A percentile compares a stretch with the other conserved stretches of the same genome.
Conservation (phyloP, 2,113 vertebrate species). For the Ranitomeya imitator region DNA sequence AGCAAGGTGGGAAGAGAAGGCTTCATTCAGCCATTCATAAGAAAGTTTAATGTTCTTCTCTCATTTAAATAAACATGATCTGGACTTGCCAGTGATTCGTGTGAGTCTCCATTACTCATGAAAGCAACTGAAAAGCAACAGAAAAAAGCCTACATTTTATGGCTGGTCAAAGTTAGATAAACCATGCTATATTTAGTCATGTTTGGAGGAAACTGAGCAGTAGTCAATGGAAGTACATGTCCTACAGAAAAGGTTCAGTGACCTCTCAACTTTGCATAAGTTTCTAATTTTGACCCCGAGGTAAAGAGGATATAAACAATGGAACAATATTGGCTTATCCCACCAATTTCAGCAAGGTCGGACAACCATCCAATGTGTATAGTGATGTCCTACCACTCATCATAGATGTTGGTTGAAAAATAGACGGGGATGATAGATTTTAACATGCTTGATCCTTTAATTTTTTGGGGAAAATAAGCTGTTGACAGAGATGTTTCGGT, state of each 20-base stretch:
- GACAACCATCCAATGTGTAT: no score
- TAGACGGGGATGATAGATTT: no score
- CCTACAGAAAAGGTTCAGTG: neutral
- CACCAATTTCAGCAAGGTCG: no score
- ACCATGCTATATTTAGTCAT: neutral
- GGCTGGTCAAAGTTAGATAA: slow-evolving; percentile 1
- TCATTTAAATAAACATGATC: slow-evolving; percentile 44
- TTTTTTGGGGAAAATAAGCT: no score
- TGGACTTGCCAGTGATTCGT: neutral
- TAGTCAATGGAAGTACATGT: neutral
- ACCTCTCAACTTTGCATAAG: neutral
- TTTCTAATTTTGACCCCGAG: neutral
- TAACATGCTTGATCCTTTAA: no score
- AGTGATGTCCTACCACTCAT: no score
- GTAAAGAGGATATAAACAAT: no score
- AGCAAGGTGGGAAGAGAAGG: slow-evolving; percentile 21
- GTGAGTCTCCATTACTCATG: neutral
- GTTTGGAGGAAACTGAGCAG: neutral
- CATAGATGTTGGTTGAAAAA: no score
- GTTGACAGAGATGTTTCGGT: no score
- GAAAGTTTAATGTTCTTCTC: slow-evolving; percentile 22
- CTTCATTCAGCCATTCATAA: slow-evolving; percentile 30
- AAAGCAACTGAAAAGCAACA: neutral
- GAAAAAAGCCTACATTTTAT: neutral
- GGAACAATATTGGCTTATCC: no score